Percentiles rank a stretch among this genome's conserved stretches.
These are phyloP conservation scores for Diarsia rubi DNA, from an alignment of 2,888 invertebrate genomes.

Conservation along the genomic window DNA sequence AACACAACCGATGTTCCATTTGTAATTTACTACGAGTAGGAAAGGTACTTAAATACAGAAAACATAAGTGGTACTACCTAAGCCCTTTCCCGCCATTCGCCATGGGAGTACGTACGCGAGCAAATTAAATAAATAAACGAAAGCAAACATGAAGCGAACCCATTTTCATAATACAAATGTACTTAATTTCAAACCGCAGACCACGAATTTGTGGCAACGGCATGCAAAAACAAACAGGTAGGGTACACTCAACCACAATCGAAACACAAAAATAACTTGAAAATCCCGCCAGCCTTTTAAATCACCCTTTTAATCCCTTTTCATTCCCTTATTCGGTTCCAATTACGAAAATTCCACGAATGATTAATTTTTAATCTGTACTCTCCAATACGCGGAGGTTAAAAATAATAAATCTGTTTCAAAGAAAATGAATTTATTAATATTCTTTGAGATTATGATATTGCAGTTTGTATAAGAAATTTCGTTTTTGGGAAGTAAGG, in stretches of 20 bases:
- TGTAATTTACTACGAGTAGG: not conserved
- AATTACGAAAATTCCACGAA: conserved; percentile 72
- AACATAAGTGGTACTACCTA: not conserved
- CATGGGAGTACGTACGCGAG: not conserved
- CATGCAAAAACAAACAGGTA: conserved; percentile 27
- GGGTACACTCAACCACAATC: conserved; percentile 49
- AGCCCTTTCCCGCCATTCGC: not conserved
- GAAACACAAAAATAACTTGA: conserved; percentile 64
- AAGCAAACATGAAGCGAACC: conserved; percentile 29
- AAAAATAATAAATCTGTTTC: conserved; percentile 53
- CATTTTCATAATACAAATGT: conserved; percentile 54
- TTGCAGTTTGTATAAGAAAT: conserved; percentile 45
- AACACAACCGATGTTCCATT: conserved; percentile 7
- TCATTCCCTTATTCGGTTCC: conserved; percentile 71
- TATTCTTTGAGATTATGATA: conserved; percentile 38
- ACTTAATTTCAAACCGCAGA: conserved; percentile 42
- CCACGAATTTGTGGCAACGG: conserved; percentile 44
- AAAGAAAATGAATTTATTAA: conserved; percentile 46
- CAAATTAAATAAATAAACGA: conserved; percentile 42
- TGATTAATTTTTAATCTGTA: conserved; percentile 72
- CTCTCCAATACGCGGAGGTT: conserved; percentile 46
- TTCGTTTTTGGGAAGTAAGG: conserved; percentile 22
- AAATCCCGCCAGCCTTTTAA: conserved; percentile 61
- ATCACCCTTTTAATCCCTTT: conserved; percentile 66
- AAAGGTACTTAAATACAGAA: conserved; percentile 24